These are phyloP conservation scores for Crenichthys baileyi DNA, from an alignment of 2,797 vertebrate genomes.

Conservation along the genomic window DNA sequence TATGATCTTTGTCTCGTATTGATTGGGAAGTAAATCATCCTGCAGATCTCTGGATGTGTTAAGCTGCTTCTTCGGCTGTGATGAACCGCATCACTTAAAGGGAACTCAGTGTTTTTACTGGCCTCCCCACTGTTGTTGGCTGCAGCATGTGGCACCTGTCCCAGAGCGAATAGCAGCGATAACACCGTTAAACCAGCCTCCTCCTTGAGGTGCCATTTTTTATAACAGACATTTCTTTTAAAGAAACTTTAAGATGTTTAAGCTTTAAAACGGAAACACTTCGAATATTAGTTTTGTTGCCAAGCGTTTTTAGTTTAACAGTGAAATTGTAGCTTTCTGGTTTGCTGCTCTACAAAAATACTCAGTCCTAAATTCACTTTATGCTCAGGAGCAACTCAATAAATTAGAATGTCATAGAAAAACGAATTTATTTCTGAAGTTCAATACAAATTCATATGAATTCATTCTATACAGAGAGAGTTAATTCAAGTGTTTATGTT, in stretches of 20 bases:
- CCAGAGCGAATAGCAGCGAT: conserved; percentile 65
- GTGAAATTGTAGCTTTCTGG: background rate
- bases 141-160: conserved; percentile 52
- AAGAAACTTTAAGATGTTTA: too few species aligned
- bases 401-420: background rate
- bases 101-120: background rate
- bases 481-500: background rate
- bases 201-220: conserved; percentile 42
- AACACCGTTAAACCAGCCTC: conserved; percentile 37
- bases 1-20: conserved; percentile 30
- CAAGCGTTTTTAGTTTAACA: background rate
- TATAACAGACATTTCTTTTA: background rate
- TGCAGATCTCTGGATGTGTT: conserved; percentile 9
- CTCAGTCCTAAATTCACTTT: background rate
- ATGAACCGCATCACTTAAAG: background rate
- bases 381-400: background rate
- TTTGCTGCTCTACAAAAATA: background rate
- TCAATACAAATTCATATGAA: background rate
- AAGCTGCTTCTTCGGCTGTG: background rate
- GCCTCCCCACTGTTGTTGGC: conserved; percentile 1
- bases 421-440: background rate
- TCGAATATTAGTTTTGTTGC: conserved; percentile 1
- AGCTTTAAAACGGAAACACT: background rate
- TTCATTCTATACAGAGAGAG: background rate
- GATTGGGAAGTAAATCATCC: conserved; percentile 1